Evolutionary conservation across 2,797 vertebrate species (phyloP).

Genomic region (Phataginus tetradactyla): DNA sequence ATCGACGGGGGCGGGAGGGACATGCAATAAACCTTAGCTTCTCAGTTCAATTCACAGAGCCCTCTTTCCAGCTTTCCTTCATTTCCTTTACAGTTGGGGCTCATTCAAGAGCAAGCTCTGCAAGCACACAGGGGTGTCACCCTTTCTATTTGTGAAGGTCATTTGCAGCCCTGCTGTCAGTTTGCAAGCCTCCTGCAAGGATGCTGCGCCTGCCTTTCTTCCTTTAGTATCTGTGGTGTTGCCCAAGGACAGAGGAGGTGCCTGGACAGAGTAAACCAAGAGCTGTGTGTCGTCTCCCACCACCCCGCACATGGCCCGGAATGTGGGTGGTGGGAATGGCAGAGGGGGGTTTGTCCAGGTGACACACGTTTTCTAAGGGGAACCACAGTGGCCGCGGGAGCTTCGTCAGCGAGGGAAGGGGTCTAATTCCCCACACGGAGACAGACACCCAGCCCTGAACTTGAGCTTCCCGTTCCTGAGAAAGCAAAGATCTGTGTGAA

Average conservation of each 20-base stretch:
- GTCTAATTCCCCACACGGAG: not conserved
- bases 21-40: not conserved
- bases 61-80: not conserved
- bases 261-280: too few species aligned
- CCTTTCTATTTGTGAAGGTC: not conserved
- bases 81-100: not conserved
- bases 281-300: not conserved
- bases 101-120: not conserved
- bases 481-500: not conserved
- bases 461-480: not conserved
- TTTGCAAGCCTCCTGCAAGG: not conserved
- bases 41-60: not conserved
- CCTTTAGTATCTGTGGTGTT: not conserved
- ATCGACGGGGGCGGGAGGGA: too few species aligned
- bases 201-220: not conserved
- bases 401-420: not conserved
- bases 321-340: too few species aligned
- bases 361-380: not conserved
- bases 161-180: not conserved
- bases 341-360: too few species aligned
- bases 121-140: not conserved
- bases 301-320: not conserved
- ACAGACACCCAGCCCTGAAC: not conserved
- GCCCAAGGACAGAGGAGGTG: too few species aligned
- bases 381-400: not conserved